phyloP scores from a whole-genome alignment of 2,888 invertebrate genomes.

The Sialis lutaria region DNA sequence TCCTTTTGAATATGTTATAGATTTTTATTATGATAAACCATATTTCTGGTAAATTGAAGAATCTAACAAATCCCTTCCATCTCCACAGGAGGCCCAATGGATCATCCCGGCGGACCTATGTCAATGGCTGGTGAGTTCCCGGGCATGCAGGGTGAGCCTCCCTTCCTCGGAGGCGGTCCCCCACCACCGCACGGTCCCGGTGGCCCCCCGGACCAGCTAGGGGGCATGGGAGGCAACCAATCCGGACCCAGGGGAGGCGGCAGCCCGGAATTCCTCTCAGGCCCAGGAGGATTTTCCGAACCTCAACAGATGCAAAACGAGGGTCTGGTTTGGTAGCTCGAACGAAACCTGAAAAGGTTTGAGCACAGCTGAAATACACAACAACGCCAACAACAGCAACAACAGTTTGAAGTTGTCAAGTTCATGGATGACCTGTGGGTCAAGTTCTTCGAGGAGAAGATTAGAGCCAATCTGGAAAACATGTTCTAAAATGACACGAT shows the following conservation, averaged over 20 bases:
- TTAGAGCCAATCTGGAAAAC: too few species aligned
- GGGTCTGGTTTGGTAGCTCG: slow-evolving; percentile 55
- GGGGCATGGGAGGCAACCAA: slow-evolving; percentile 20
- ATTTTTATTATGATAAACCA: too few species aligned
- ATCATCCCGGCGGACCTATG: slow-evolving; percentile 32
- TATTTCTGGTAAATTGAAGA: too few species aligned
- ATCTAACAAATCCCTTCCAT: not conserved
- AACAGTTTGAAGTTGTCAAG: slow-evolving; percentile 3
- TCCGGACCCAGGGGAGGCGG: slow-evolving; percentile 48
- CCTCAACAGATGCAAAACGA: slow-evolving; percentile 55
- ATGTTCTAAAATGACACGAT: too few species aligned
- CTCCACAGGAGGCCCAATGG: slow-evolving; percentile 48
- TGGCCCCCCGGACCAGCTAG: slow-evolving; percentile 43
- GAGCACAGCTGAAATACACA: slow-evolving; percentile 29
- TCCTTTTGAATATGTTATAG: too few species aligned
- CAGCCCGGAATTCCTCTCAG: slow-evolving; percentile 54
- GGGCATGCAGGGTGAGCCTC: slow-evolving; percentile 47
- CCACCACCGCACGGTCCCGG: slow-evolving; percentile 39
- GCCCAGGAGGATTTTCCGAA: slow-evolving; percentile 41
- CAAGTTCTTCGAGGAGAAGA: too few species aligned
- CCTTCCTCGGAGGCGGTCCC: slow-evolving; percentile 26
- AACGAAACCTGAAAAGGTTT: slow-evolving; percentile 24
- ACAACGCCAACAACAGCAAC: slow-evolving; percentile 29
- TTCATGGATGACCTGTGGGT: too few species aligned
- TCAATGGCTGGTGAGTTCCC: slow-evolving; percentile 66